Evolutionary conservation across 2,797 vertebrate species (phyloP).

Genomic region (Poecilia gillii): DNA sequence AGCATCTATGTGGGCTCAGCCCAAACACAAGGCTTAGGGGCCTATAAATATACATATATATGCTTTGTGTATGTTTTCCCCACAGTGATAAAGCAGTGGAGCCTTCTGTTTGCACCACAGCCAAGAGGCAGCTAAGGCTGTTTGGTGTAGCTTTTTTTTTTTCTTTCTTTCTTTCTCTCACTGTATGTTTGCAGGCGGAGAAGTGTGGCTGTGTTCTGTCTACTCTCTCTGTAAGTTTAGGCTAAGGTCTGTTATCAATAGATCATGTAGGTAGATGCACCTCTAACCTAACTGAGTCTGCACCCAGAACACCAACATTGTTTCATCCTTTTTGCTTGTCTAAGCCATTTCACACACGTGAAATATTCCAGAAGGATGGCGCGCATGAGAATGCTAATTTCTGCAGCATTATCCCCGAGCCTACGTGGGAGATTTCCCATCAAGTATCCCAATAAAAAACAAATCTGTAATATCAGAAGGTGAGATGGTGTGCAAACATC

Average conservation of each 20-base stretch:
- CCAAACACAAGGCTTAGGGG: slow-evolving; percentile 52
- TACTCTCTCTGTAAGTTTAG: slow-evolving; percentile 50
- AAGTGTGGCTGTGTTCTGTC: slow-evolving; percentile 53
- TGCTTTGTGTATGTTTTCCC: slow-evolving; percentile 7
- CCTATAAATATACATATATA: slow-evolving; percentile 31
- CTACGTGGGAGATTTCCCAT: not conserved
- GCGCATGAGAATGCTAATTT: not conserved
- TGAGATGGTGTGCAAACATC: not conserved
- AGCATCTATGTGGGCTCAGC: slow-evolving; percentile 66
- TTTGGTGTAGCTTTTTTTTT: slow-evolving; percentile 29
- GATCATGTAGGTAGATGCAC: slow-evolving; percentile 66
- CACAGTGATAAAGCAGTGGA: slow-evolving; percentile 53
- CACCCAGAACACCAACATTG: slow-evolving; percentile 47
- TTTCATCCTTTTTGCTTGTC: slow-evolving; percentile 45
- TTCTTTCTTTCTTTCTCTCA: slow-evolving; percentile 36
- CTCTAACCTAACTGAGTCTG: slow-evolving; percentile 65
- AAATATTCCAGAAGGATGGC: not conserved
- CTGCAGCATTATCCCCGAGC: not conserved
- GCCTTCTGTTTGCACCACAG: slow-evolving; percentile 44
- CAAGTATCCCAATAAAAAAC: not conserved
- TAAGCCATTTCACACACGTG: slow-evolving; percentile 1
- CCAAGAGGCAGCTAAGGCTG: slow-evolving; percentile 49
- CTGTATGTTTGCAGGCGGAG: slow-evolving; percentile 45
- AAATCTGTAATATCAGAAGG: not conserved
- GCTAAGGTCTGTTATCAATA: slow-evolving; percentile 70